Evolutionary conservation across 2,888 invertebrate species (phyloP), one percentile per base, ranked within the genome.

Genomic region (Nymphalis c-album): DNA sequence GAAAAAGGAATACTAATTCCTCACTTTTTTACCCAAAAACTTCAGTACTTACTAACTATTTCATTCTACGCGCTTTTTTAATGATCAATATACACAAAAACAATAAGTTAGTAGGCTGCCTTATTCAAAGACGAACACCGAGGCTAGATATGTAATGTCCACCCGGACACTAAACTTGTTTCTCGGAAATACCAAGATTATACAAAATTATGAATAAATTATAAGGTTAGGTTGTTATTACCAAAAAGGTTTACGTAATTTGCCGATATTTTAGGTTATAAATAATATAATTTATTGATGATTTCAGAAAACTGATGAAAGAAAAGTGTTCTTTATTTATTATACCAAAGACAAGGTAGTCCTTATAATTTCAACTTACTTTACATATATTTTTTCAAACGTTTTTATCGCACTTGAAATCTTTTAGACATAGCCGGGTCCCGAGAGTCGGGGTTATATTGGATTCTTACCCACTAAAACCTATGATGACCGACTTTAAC

Each of bases 141-240:
- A 31, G n/a, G n/a, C 26, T 31, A 55, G 53, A 55, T 26, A 26
- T 55, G 53, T 55, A 10, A 57, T n/a, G 67, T 59, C 60, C 68
- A 74, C 74, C 75, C 83, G 83, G 80, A 82, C 80, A 60, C 74
- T 60, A 80, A 84, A 83, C 84, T 74, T 63, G 83, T 83, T 83
- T 78, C 60, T 72, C 72, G 72, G 74, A 78, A 76, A 77, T 76
- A 78, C 76, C 77, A 75, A 75, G 74, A 76, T 74, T 78, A 77
- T 57, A 35, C 18, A 8, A 57, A 57, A 18, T 35, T 1, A 1
- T 35, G 35, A 40, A 57, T 57, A 57, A 57, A 57, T 57, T 57
- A 10, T 57, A 18, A 57, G 18, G 35, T 40, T n/a, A 35, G n/a
- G 35, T 57, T 7, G 26, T 31, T 40, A 18, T 35, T 57, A 13